Evolutionary conservation across 2,888 invertebrate species (phyloP).

Genomic region (Metopia argyrocephala): DNA sequence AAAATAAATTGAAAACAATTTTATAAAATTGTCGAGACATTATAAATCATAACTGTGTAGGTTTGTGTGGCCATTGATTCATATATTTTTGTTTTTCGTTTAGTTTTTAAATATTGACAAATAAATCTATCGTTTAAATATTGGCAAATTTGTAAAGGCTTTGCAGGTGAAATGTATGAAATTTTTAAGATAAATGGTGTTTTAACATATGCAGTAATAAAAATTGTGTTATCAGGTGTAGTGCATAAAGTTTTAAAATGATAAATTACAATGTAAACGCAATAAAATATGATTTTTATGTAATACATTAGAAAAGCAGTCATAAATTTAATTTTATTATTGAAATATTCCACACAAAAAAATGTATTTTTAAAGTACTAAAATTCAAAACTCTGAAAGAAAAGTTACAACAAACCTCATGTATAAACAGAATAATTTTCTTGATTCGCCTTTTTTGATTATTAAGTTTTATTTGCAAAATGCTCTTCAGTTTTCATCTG

Average conservation of each 20-base stretch:
- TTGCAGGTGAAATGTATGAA: background rate
- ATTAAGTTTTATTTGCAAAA: too few relatives aligned
- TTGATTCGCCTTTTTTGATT: too few relatives aligned
- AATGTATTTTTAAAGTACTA: too few relatives aligned
- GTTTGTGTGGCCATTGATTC: background rate
- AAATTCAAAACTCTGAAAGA: too few relatives aligned
- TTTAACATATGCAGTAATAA: background rate
- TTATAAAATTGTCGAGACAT: constrained; percentile 46
- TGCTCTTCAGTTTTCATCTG: too few relatives aligned
- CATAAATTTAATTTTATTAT: too few relatives aligned
- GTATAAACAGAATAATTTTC: too few relatives aligned
- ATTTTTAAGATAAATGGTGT: background rate
- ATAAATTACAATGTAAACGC: background rate
- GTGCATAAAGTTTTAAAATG: background rate
- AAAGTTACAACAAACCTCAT: too few relatives aligned
- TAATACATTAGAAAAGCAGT: too few relatives aligned
- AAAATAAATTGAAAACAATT: background rate
- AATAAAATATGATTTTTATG: background rate
- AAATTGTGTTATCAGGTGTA: background rate
- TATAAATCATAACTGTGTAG: constrained; percentile 43
- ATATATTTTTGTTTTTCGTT: background rate
- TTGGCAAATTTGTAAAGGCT: background rate
- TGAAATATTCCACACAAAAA: too few relatives aligned
- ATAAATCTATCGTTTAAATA: background rate
- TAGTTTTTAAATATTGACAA: background rate